Evolutionary conservation across 2,797 vertebrate genomes (phyloP).

Genomic region (Xerus rutilus): DNA sequence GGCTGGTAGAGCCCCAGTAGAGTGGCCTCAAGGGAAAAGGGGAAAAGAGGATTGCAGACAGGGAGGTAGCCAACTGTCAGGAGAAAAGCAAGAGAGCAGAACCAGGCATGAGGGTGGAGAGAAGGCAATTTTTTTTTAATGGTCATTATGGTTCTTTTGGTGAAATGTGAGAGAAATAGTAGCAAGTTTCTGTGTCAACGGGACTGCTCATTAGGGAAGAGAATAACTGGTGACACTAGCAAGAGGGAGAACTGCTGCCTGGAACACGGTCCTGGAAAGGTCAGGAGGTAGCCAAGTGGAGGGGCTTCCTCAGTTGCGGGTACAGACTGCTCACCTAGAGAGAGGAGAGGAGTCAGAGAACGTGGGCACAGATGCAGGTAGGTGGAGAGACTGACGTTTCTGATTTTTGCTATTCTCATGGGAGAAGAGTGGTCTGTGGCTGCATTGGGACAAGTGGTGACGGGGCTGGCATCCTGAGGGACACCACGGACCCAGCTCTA

Average conservation of each 20-base stretch:
- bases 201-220: not conserved
- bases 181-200: not conserved
- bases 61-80: not conserved
- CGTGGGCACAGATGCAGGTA: not conserved
- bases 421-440: not conserved
- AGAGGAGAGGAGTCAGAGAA: not conserved
- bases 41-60: not conserved
- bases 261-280: not conserved
- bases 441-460: not conserved
- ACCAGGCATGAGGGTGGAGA: not conserved
- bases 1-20: not conserved
- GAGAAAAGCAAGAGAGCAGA: not conserved
- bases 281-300: fast-evolving
- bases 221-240: not conserved
- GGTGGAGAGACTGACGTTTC: not conserved
- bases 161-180: not conserved
- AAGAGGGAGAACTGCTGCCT: not conserved
- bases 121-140: not conserved
- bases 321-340: not conserved
- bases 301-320: not conserved
- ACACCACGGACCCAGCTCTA: not conserved
- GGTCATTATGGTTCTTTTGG: not conserved
- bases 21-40: not conserved
- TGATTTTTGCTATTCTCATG: not conserved
- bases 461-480: not conserved